Percentiles rank a stretch among this genome's conserved stretches.
phyloP scores from a whole-genome alignment of 2,888 invertebrate species.

The Polyommatus iphigenia region DNA sequence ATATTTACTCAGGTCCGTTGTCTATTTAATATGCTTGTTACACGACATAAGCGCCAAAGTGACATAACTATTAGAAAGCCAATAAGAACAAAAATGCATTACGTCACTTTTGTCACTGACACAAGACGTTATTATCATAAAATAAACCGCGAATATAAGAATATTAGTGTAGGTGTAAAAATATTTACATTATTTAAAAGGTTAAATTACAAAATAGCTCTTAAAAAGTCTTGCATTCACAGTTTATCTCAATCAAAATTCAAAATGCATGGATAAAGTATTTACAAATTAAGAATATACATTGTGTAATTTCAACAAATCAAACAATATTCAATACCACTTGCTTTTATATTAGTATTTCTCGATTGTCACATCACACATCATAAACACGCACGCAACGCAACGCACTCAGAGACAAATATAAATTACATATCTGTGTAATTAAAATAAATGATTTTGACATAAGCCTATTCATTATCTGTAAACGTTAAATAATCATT shows the following conservation, averaged over 20 bases:
- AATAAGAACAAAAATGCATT: background rate
- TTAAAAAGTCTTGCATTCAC: background rate
- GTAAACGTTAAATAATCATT: too few species aligned
- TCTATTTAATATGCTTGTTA: constrained; percentile 3
- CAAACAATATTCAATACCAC: background rate
- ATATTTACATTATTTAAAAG: background rate
- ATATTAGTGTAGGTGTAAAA: background rate
- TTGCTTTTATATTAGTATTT: background rate
- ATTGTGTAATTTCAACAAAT: background rate
- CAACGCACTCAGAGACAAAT: too few species aligned
- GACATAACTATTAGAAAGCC: background rate
- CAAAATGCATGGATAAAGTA: background rate
- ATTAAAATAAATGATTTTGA: too few species aligned
- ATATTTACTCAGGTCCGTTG: background rate
- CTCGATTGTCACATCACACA: background rate
- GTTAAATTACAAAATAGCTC: too few species aligned
- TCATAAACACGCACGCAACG: too few species aligned
- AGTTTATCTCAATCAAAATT: background rate
- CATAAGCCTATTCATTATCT: too few species aligned
- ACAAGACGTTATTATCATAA: background rate
- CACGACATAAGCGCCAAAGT: constrained; percentile 4
- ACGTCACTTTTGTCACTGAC: background rate
- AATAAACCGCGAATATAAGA: background rate
- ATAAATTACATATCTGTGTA: too few species aligned
- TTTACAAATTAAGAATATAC: background rate